Conservation (phyloP, 2,113 vertebrate genomes). For the Gallinago paraguaiae region DNA sequence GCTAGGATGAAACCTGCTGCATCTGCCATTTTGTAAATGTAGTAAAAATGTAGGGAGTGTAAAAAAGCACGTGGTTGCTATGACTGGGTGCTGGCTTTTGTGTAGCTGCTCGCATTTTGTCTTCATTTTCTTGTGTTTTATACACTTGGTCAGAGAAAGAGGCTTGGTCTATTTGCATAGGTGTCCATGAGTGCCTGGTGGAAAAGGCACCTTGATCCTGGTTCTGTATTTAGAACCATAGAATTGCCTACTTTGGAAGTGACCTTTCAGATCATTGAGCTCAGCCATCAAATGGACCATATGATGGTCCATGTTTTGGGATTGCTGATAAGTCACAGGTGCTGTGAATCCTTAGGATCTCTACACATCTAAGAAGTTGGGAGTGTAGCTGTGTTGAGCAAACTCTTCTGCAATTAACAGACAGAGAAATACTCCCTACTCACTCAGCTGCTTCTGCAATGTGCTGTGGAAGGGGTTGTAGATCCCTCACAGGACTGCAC, state of each 20-base stretch:
- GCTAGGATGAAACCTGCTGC: neutral
- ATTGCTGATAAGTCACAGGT: neutral
- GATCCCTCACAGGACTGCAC: neutral
- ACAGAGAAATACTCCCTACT: neutral
- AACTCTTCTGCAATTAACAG: neutral
- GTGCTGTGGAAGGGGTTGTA: neutral
- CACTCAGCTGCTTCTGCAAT: neutral
- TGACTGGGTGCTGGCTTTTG: neutral
- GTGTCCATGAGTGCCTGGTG: neutral
- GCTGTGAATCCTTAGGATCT: neutral
- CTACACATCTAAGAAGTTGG: fast-evolving
- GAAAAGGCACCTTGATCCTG: neutral
- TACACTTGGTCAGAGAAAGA: neutral
- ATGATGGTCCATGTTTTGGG: neutral
- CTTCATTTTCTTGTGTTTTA: neutral
- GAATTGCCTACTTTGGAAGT: neutral
- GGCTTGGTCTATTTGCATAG: neutral
- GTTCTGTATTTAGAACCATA: neutral
- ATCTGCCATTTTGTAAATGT: neutral
- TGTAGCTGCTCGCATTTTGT: neutral
- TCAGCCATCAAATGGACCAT: neutral
- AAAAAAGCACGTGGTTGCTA: neutral
- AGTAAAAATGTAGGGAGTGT: neutral
- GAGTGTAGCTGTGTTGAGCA: neutral
- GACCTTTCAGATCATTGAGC: neutral